Evolutionary conservation across 2,888 invertebrate genomes (phyloP).

Genomic region (Callinectes sapidus): DNA sequence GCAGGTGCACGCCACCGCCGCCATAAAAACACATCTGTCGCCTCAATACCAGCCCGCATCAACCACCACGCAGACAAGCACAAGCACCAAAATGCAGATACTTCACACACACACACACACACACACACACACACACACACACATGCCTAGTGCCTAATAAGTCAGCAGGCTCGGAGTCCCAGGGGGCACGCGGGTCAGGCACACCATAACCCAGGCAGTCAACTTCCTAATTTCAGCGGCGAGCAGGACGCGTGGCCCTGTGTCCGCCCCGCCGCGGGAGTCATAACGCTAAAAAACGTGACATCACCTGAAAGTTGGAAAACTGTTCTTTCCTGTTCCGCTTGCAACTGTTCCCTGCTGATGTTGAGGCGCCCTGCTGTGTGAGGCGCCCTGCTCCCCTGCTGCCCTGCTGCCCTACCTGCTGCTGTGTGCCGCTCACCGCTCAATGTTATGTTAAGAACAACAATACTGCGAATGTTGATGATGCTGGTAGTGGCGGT

Average conservation of each 20-base stretch:
- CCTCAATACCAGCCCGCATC: neutral
- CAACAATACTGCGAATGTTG: neutral
- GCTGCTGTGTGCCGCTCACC: neutral
- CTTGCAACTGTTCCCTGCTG: neutral
- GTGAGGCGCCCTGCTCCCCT: neutral
- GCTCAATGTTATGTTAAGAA: neutral
- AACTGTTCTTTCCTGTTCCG: neutral
- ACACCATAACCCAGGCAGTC: neutral
- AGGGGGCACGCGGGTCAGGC: neutral
- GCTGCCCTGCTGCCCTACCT: neutral
- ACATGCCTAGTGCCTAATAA: neutral
- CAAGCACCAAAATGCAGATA: neutral
- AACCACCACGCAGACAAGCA: neutral
- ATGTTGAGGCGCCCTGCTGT: neutral
- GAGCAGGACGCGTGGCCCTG: neutral
- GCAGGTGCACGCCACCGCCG: neutral
- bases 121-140: neutral
- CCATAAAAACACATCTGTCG: neutral
- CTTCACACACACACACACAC: neutral
- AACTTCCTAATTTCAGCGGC: neutral
- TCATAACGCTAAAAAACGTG: neutral
- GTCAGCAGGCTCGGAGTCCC: neutral
- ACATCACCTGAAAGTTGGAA: neutral
- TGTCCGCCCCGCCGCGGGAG: neutral
- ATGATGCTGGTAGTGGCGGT: neutral